A percentile compares a stretch with the other conserved stretches of the same genome.
Conservation (phyloP, 2,113 vertebrate species). For the Grus americana region DNA sequence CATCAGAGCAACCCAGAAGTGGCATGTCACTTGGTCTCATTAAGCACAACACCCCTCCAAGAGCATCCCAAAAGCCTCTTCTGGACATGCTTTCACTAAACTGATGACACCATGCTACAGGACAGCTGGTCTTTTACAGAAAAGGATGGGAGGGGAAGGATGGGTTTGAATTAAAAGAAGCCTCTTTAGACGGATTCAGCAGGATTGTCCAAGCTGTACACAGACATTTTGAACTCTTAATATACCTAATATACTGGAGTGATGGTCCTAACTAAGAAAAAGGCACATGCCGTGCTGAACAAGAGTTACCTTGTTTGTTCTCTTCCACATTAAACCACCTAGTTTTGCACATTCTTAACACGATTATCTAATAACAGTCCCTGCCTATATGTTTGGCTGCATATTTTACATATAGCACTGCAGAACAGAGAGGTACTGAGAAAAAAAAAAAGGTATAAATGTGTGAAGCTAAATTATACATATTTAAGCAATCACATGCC, state of each 20-base stretch:
- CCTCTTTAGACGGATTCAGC: neutral
- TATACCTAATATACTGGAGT: fast-evolving
- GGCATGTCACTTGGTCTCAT: neutral
- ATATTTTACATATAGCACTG: neutral
- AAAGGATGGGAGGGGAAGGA: neutral
- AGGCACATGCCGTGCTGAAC: neutral
- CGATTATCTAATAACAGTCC: neutral
- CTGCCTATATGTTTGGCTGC: neutral
- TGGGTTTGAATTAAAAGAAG: neutral
- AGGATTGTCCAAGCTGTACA: neutral
- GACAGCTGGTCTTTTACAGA: neutral
- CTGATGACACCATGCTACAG: neutral
- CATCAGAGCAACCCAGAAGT: neutral
- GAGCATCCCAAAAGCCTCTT: neutral
- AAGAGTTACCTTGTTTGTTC: slow-evolving; percentile 8
- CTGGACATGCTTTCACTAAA: neutral
- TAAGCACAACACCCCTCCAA: neutral
- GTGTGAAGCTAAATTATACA: slow-evolving; percentile 17
- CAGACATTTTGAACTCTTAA: neutral
- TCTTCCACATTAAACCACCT: neutral
- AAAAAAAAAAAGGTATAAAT: neutral
- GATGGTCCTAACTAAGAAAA: neutral
- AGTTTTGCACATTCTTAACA: slow-evolving; percentile 9
- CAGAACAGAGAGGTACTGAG: slow-evolving; percentile 40
- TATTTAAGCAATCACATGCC: neutral